These are phyloP conservation scores for Ataeniobius toweri DNA, from an alignment of 2,797 vertebrate species.

Conservation along the genomic window DNA sequence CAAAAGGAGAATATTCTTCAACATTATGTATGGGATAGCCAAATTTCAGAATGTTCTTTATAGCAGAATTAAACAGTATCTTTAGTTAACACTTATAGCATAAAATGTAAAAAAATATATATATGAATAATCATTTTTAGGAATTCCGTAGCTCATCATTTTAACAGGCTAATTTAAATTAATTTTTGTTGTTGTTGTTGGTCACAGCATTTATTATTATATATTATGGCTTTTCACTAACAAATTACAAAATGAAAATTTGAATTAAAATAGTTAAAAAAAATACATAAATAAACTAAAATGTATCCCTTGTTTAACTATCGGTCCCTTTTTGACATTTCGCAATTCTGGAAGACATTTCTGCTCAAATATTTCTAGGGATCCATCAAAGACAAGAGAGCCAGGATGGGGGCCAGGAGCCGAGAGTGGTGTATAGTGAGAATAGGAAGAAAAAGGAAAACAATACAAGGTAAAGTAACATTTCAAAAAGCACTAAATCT, in stretches of 20 bases:
- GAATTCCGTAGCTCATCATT: no score
- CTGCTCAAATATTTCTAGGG: conserved; percentile 21
- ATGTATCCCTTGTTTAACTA: neutral
- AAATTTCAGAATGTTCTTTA: neutral
- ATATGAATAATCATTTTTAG: no score
- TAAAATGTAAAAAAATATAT: neutral
- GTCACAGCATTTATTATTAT: no score
- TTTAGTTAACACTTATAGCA: no score
- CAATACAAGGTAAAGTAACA: conserved; percentile 77
- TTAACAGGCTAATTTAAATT: neutral
- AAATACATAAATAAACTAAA: no score
- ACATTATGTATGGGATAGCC: neutral
- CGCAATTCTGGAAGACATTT: neutral
- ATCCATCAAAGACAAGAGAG: conserved; percentile 41
- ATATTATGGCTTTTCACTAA: no score
- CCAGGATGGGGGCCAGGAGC: conserved; percentile 60
- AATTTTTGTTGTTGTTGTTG: no score
- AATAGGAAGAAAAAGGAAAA: conserved; percentile 54
- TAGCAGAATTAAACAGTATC: neutral
- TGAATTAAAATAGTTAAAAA: no score
- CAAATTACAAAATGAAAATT: neutral
- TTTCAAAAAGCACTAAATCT: conserved; percentile 81
- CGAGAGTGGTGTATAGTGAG: conserved; percentile 68
- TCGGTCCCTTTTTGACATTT: neutral
- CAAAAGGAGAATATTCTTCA: neutral